Base-by-base conservation (phyloP, 53 echinoderm and acorn worm species). In the Mesocentrotus franciscanus region DNA sequence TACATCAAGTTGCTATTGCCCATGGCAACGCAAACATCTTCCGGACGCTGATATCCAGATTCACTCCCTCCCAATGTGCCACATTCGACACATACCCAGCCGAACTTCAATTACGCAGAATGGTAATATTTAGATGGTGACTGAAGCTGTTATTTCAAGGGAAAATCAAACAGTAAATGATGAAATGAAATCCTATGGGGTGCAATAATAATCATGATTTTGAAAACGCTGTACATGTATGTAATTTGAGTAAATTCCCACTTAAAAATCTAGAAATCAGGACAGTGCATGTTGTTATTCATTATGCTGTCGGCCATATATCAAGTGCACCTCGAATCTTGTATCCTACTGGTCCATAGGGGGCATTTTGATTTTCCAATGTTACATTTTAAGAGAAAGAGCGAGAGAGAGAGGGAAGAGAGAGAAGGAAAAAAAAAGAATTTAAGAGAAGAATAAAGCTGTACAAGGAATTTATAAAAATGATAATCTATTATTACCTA, bases 11-110 rank as follows among this genome's bases (percentile, higher is more conserved):
- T 92, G 56, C 57, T 71, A 56, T 92, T 26, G 92, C 92, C 92
- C 71, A 29, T 71, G 34, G 92, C 92, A 92, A 92, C 92, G 42
- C 22, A 92, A 92, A 92, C 92, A 92, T 91, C 91, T 66, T 66
- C 62, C 33, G 64, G n/a, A 57, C 20, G 61, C 91, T 60, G 87
- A 58, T 87, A 87, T 58, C 58, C 87, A 26, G 87, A 57, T 57
- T 87, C 29, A 58, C 87, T 16, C 58, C 16, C 58, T 56, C 29
- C 56, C 2, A 33, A 91, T 64, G 91, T 62, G 91, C 66, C 35
- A 91, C 91, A 91, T 64, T 66, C 35, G 33, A 91, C 91, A 64
- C 91, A n/a, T 58, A 11, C 29, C 87, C 59, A 58, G 87, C 59
- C 58, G 24, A 87, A 58, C 87, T 87, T 58, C 87, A 58, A 87